Evolutionary conservation across 2,888 invertebrate species (phyloP).

Genomic region (Trimorus sp.): DNA sequence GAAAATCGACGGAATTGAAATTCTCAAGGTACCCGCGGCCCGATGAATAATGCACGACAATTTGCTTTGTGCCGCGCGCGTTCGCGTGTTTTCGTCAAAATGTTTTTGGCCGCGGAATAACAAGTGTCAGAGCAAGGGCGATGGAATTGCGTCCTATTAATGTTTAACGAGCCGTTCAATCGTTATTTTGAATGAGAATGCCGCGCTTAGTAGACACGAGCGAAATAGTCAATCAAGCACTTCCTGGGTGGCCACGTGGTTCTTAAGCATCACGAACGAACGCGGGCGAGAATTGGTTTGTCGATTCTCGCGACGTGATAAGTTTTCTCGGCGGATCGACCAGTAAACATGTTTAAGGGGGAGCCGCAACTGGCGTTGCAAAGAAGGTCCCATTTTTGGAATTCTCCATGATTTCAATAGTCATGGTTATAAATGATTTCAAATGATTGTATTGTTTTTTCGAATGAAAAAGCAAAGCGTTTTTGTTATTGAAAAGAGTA

Average conservation of each 20-base stretch:
- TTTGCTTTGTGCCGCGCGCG: slow-evolving; percentile 35
- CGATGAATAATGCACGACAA: slow-evolving; percentile 50
- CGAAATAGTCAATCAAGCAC: slow-evolving; percentile 41
- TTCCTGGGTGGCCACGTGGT: slow-evolving; percentile 30
- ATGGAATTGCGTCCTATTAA: slow-evolving; percentile 45
- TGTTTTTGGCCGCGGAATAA: slow-evolving; percentile 48
- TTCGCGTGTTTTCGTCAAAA: slow-evolving; percentile 51
- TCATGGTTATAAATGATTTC: too few relatives aligned
- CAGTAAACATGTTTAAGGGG: too few relatives aligned
- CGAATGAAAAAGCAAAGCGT: too few relatives aligned
- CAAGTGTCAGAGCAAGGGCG: slow-evolving; percentile 28
- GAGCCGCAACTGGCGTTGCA: too few relatives aligned
- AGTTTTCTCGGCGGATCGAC: too few relatives aligned
- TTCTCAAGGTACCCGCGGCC: slow-evolving; percentile 27
- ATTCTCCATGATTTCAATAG: too few relatives aligned
- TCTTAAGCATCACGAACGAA: too few relatives aligned
- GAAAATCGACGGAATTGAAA: slow-evolving; percentile 53
- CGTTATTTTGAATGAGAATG: slow-evolving; percentile 47
- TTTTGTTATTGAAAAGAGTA: too few relatives aligned
- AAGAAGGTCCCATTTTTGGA: too few relatives aligned
- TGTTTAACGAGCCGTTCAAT: slow-evolving; percentile 44
- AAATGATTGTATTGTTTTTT: too few relatives aligned
- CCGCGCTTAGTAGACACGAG: slow-evolving; percentile 38
- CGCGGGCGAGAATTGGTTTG: too few relatives aligned
- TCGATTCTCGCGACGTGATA: too few relatives aligned